These are phyloP conservation scores for Rhyacichthys aspro DNA, from an alignment of 2,797 vertebrate genomes.

Conservation along the genomic window DNA sequence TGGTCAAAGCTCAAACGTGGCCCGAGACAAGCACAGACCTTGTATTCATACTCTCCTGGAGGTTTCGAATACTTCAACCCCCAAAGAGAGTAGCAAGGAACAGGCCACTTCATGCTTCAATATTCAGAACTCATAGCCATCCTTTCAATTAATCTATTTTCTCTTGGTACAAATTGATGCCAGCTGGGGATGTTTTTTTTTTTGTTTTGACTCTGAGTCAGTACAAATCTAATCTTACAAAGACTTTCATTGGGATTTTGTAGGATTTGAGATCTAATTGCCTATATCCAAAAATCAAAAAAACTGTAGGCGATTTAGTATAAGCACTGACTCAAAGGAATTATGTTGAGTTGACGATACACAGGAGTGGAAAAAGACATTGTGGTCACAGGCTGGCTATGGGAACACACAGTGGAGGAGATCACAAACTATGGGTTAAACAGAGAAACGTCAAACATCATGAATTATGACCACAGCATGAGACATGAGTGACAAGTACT, in stretches of 20 bases:
- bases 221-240: background rate
- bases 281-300: background rate
- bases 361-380: slow-evolving; percentile 60
- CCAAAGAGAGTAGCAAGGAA: slow-evolving; percentile 25
- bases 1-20: slow-evolving; percentile 9
- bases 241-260: background rate
- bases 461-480: slow-evolving; percentile 68
- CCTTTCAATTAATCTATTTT: background rate
- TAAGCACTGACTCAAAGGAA: slow-evolving; percentile 19
- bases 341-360: slow-evolving; percentile 48
- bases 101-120: background rate
- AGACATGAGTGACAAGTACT: slow-evolving; percentile 56
- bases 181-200: background rate
- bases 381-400: slow-evolving; percentile 65
- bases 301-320: background rate
- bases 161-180: background rate
- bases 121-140: background rate
- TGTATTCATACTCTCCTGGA: slow-evolving; percentile 30
- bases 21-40: background rate
- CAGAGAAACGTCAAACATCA: slow-evolving; percentile 63
- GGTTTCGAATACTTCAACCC: slow-evolving; percentile 11
- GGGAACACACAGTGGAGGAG: slow-evolving; percentile 67
- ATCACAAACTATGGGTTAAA: slow-evolving; percentile 72
- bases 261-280: background rate
- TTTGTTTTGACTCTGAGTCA: slow-evolving; percentile 15